Evolutionary conservation across 2,888 invertebrate species (phyloP).

Genomic region (Escarpia spicata): DNA sequence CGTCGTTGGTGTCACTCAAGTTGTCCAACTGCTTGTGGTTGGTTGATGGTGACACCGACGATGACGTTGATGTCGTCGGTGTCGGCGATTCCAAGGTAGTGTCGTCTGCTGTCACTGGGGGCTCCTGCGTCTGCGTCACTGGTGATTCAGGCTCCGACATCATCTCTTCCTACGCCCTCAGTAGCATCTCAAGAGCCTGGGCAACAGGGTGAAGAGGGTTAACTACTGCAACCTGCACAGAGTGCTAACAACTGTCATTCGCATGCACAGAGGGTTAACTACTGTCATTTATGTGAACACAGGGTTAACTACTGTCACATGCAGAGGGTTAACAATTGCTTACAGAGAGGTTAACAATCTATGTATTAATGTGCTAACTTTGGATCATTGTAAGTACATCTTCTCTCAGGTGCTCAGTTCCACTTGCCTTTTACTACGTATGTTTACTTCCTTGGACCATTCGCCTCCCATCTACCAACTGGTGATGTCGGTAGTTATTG

Average conservation of each 20-base stretch:
- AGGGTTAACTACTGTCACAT: no score
- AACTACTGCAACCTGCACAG: neutral
- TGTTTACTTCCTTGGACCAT: no score
- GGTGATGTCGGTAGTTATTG: no score
- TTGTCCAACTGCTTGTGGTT: neutral
- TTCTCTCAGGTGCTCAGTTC: no score
- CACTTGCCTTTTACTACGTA: no score
- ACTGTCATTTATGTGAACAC: no score
- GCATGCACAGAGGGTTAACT: no score
- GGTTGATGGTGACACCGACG: neutral
- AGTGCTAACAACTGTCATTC: neutral
- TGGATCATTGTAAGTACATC: no score
- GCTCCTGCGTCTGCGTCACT: neutral
- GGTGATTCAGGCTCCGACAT: neutral
- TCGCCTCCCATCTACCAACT: no score
- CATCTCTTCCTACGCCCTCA: neutral
- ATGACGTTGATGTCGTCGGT: neutral
- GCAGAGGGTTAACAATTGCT: no score
- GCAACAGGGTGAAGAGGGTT: neutral
- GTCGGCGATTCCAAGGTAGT: neutral
- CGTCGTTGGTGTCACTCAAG: neutral
- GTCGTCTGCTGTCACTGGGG: neutral
- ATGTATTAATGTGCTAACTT: no score
- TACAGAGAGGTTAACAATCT: no score
- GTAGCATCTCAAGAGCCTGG: conserved; percentile 12